Evolutionary conservation across 2,797 vertebrate genomes (phyloP).

Genomic region (Leptatherina wallacei): DNA sequence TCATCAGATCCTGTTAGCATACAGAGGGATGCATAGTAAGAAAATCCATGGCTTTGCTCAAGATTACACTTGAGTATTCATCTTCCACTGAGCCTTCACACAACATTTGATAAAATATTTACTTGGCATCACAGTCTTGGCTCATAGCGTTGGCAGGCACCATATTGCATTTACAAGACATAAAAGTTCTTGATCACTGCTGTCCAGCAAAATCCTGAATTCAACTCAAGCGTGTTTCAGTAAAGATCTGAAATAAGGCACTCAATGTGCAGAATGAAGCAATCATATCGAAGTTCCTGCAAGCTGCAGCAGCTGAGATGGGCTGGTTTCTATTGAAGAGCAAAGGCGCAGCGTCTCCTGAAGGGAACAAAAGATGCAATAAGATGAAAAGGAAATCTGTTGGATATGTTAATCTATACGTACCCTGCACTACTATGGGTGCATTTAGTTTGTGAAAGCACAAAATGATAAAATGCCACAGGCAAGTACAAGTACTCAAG

Average conservation of each 20-base stretch:
- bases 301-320: constrained; percentile 24
- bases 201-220: constrained; percentile 25
- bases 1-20: constrained; percentile 38
- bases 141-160: constrained; percentile 49
- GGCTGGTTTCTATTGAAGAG: constrained; percentile 25
- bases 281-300: constrained; percentile 30
- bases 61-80: constrained; percentile 19
- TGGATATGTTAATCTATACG: not conserved
- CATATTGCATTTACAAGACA: constrained; percentile 43
- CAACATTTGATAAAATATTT: constrained; percentile 39
- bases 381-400: not conserved
- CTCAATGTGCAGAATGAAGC: constrained; percentile 45
- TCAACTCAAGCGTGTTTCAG: constrained; percentile 15
- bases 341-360: constrained; percentile 31
- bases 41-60: constrained; percentile 49
- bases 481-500: not conserved
- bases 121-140: constrained; percentile 46
- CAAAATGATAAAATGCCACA: not conserved
- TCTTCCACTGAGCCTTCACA: constrained; percentile 27
- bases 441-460: not conserved
- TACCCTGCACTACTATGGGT: not conserved
- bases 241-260: constrained; percentile 60
- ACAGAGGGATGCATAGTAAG: constrained; percentile 41
- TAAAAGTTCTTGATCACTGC: constrained; percentile 35
- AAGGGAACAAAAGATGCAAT: constrained; percentile 21